Evolutionary conservation across 2,888 invertebrate genomes (phyloP).

Genomic region (Pharmacophagus antenor): DNA sequence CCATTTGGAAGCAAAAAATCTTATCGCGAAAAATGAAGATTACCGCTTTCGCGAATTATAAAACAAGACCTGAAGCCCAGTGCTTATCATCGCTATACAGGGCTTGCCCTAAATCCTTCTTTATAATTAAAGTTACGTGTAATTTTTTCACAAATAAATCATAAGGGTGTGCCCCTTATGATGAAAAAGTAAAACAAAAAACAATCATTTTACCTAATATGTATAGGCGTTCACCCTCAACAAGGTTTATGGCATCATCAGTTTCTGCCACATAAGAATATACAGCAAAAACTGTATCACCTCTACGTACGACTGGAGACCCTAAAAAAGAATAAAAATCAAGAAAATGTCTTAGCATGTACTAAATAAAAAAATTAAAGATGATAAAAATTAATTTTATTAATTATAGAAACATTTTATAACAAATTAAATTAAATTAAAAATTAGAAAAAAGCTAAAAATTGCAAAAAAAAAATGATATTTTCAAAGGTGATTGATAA

Average conservation of each 20-base stretch:
- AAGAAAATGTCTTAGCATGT: background rate
- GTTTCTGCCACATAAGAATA: conserved; percentile 93
- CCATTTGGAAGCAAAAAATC: too few species aligned
- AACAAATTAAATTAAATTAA: too few species aligned
- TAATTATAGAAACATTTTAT: background rate
- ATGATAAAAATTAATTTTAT: background rate
- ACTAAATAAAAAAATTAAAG: background rate
- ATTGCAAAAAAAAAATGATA: too few species aligned
- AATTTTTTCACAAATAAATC: too few species aligned
- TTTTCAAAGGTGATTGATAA: too few species aligned
- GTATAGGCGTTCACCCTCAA: conserved; percentile 94
- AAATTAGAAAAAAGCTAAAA: too few species aligned
- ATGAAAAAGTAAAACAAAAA: background rate
- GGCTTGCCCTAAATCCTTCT: too few species aligned
- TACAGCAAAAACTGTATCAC: conserved; percentile 90
- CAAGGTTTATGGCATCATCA: conserved; percentile 92
- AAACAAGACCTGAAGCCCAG: too few species aligned
- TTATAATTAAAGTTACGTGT: too few species aligned
- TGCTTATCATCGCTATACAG: too few species aligned
- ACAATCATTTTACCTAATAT: conserved; percentile 82
- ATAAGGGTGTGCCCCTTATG: background rate
- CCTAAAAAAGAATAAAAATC: conserved; percentile 47
- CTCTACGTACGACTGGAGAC: conserved; percentile 81
- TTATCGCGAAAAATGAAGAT: too few species aligned
- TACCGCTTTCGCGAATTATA: too few species aligned